phyloP scores from a whole-genome alignment of 1,140 invertebrate species.

The Caenorhabditis tropicalis region DNA sequence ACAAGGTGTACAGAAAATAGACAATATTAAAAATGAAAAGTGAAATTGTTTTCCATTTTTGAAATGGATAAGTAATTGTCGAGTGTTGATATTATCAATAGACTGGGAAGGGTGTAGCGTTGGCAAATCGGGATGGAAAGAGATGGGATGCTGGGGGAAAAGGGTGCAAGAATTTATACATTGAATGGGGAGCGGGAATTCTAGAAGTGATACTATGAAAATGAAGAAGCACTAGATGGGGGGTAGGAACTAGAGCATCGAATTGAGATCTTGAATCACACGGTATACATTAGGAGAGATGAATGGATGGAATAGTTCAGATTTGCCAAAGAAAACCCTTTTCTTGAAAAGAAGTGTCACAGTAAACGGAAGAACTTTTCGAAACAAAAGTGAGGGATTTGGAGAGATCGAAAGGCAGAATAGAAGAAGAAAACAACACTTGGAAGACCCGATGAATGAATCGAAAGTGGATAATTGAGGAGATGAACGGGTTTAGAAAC shows the following conservation, averaged over 20 bases:
- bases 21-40: not conserved
- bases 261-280: not conserved
- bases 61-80: constrained; percentile 3
- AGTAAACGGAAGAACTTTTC: not conserved
- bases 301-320: not conserved
- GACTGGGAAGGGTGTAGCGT: not conserved
- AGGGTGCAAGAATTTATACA: constrained; percentile 25
- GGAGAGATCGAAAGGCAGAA: not conserved
- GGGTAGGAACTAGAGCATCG: not conserved
- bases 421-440: not conserved
- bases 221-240: not conserved
- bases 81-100: not conserved
- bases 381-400: constrained; percentile 25
- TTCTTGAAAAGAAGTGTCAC: not conserved
- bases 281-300: not conserved
- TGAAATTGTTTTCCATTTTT: constrained; percentile 2
- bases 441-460: not conserved
- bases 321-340: not conserved
- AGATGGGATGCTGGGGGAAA: not conserved
- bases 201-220: not conserved
- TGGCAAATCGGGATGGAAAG: not conserved
- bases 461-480: not conserved
- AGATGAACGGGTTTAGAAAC: constrained; percentile 23
- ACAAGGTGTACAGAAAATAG: not conserved
- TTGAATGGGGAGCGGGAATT: not conserved